Conservation (phyloP, 1,140 invertebrate species). For the Heliconius melpomene region DNA sequence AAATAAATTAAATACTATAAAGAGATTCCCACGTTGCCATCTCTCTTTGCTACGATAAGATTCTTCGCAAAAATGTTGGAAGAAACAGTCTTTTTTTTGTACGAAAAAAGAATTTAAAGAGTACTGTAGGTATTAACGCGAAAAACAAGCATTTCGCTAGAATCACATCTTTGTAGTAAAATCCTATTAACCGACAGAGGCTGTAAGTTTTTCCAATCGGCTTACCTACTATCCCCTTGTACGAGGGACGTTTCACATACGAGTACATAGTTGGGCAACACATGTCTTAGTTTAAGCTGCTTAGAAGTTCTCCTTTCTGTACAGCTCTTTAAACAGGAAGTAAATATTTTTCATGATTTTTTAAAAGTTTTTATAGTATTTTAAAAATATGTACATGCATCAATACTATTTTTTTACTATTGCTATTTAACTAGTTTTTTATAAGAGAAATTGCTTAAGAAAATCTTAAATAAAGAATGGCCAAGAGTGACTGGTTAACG, state of each 20-base stretch:
- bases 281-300: neutral
- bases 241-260: slow-evolving; percentile 13
- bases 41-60: neutral
- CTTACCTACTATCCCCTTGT: slow-evolving; percentile 42
- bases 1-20: no score
- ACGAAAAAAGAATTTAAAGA: neutral
- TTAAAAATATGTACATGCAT: neutral
- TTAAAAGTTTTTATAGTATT: neutral
- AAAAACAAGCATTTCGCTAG: slow-evolving; percentile 42
- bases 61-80: neutral
- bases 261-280: slow-evolving; percentile 4
- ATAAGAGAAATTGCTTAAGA: no score
- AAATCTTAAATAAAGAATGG: no score
- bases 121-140: slow-evolving; percentile 18
- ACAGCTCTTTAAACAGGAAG: neutral
- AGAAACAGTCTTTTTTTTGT: neutral
- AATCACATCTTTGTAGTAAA: slow-evolving; percentile 50
- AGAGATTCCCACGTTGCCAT: no score
- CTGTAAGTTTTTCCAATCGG: slow-evolving; percentile 59
- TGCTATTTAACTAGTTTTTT: no score
- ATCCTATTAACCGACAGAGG: slow-evolving; percentile 54
- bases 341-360: slow-evolving; percentile 1
- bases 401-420: no score
- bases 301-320: neutral
- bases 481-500: no score